Percentiles rank a stretch among this genome's conserved stretches.
Conservation (phyloP, 1,140 invertebrate species). For the Drosophila sulfurigaster region DNA sequence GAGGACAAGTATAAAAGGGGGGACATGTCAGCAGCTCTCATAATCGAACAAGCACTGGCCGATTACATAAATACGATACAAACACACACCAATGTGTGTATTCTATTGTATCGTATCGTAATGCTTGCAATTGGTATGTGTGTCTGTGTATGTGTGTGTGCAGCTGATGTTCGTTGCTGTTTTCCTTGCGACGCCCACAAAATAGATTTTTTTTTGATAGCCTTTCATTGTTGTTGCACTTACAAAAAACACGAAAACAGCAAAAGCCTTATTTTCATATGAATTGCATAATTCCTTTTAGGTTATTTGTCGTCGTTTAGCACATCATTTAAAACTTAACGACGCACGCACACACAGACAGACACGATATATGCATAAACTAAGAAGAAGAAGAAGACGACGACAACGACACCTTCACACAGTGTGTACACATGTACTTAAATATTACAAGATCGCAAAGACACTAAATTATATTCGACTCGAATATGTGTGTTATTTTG, state of each 20-base stretch:
- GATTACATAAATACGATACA: slow-evolving; percentile 37
- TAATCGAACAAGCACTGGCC: slow-evolving; percentile 16
- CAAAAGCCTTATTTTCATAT: slow-evolving; percentile 39
- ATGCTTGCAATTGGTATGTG: neutral
- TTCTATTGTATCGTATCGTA: slow-evolving; percentile 1
- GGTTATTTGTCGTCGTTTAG: slow-evolving; percentile 52
- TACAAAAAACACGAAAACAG: slow-evolving; percentile 41
- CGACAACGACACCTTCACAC: slow-evolving; percentile 4
- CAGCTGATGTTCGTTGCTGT: slow-evolving; percentile 16
- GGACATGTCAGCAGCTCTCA: slow-evolving; percentile 10
- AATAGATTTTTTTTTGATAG: slow-evolving; percentile 19
- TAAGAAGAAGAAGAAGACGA: no score
- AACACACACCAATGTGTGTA: neutral
- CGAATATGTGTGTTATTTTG: slow-evolving; percentile 10
- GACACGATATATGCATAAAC: neutral
- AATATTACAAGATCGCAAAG: slow-evolving; percentile 46
- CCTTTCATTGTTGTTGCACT: slow-evolving; percentile 30
- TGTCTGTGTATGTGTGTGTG: neutral
- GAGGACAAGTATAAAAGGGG: neutral
- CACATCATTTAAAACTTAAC: slow-evolving; percentile 35
- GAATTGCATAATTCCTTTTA: slow-evolving; percentile 54
- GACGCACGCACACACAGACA: slow-evolving; percentile 20
- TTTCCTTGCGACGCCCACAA: slow-evolving; percentile 9
- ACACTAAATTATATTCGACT: slow-evolving; percentile 49
- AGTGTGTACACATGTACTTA: slow-evolving; percentile 22